Conservation (phyloP, 1,140 invertebrate species). For the Diprion similis region DNA sequence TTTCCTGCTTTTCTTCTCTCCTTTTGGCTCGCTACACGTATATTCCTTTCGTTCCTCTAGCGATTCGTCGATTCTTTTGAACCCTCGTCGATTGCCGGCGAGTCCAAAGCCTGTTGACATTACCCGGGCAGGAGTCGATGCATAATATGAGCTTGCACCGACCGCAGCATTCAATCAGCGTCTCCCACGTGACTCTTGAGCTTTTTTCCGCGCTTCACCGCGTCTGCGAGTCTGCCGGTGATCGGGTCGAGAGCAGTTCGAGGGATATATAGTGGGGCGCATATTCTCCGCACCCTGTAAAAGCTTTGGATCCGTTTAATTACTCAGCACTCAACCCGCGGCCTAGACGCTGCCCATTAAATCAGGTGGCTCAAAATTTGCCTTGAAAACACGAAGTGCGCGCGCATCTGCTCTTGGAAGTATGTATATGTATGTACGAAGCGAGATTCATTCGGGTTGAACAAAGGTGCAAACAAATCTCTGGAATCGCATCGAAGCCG, state of each 20-base stretch:
- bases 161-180: too few species aligned
- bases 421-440: too few species aligned
- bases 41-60: too few species aligned
- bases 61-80: too few species aligned
- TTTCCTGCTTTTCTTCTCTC: too few species aligned
- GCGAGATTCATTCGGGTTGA: neutral
- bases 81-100: too few species aligned
- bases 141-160: too few species aligned
- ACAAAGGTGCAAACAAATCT: neutral
- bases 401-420: neutral
- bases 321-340: neutral
- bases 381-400: neutral
- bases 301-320: neutral
- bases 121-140: too few species aligned
- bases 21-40: too few species aligned
- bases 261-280: neutral
- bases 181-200: too few species aligned
- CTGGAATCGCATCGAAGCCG: neutral
- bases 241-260: neutral
- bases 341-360: conserved; percentile 1
- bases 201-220: neutral
- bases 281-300: neutral
- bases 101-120: too few species aligned
- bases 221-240: neutral
- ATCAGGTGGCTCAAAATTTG: neutral